Evolutionary conservation across 2,797 vertebrate species (phyloP).

Genomic region (Platalea minor): DNA sequence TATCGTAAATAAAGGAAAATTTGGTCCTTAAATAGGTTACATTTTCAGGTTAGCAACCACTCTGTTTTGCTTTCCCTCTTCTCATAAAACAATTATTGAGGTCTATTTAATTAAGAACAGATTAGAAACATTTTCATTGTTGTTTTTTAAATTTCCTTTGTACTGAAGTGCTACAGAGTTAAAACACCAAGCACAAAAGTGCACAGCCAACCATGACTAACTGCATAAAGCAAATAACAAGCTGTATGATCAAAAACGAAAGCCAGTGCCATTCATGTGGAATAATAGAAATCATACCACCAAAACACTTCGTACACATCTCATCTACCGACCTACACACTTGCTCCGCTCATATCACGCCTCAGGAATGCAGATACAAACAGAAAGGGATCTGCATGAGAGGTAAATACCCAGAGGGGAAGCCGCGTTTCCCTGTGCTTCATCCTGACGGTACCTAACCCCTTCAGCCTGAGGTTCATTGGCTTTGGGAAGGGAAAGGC

Average conservation of each 20-base stretch:
- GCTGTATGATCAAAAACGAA: constrained; percentile 65
- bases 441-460: not conserved
- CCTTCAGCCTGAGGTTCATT: not conserved
- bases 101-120: constrained; percentile 73
- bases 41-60: constrained; percentile 20
- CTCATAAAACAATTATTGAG: constrained; percentile 65
- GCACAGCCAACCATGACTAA: constrained; percentile 60
- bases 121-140: constrained; percentile 70
- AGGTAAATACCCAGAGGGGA: not conserved
- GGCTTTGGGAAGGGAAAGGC: not conserved
- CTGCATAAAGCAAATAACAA: constrained; percentile 50
- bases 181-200: constrained; percentile 61
- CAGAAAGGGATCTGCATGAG: not conserved
- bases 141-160: constrained; percentile 66
- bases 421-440: not conserved
- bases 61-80: constrained; percentile 45
- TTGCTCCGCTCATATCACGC: not conserved
- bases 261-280: constrained; percentile 27
- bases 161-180: constrained; percentile 65
- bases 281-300: constrained; percentile 54
- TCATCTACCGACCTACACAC: not conserved
- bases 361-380: constrained; percentile 14
- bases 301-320: not conserved
- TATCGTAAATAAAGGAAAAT: not conserved
- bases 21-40: not conserved